phyloP scores from a whole-genome alignment of 2,113 vertebrate genomes.

The Mus pahari region DNA sequence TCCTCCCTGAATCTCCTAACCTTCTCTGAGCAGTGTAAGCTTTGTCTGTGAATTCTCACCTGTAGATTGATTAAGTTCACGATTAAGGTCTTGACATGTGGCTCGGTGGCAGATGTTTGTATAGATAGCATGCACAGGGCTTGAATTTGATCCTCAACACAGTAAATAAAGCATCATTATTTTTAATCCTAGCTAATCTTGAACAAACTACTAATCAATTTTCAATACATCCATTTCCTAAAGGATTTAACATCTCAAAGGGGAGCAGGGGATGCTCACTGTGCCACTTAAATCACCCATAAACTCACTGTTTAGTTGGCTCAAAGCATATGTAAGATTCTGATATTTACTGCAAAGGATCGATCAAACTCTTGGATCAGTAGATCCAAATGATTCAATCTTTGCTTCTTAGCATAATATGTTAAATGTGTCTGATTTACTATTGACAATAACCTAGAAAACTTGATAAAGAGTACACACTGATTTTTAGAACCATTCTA shows the following conservation, averaged over 20 bases:
- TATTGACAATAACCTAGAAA: slow-evolving; percentile 15
- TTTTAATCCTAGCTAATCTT: neutral
- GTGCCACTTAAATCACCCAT: neutral
- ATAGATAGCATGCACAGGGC: neutral
- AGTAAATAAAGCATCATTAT: neutral
- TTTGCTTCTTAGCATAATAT: neutral
- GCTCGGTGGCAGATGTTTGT: neutral
- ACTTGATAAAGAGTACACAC: neutral
- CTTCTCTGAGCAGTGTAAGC: neutral
- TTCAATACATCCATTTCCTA: slow-evolving; percentile 20
- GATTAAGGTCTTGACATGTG: neutral
- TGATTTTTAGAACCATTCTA: neutral
- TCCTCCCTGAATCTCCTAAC: neutral
- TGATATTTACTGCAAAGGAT: neutral
- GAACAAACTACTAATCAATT: neutral
- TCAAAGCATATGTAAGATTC: neutral
- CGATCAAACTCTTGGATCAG: neutral
- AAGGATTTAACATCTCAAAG: slow-evolving; percentile 19
- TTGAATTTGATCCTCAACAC: neutral
- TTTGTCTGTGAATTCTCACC: neutral
- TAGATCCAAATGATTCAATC: slow-evolving; percentile 26
- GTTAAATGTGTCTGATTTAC: slow-evolving; percentile 18
- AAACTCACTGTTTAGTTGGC: neutral
- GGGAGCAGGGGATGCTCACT: neutral
- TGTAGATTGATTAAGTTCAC: slow-evolving; percentile 12